These are phyloP conservation scores for Tuberolachnus salignus DNA, from an alignment of 2,888 invertebrate species.

Conservation along the genomic window DNA sequence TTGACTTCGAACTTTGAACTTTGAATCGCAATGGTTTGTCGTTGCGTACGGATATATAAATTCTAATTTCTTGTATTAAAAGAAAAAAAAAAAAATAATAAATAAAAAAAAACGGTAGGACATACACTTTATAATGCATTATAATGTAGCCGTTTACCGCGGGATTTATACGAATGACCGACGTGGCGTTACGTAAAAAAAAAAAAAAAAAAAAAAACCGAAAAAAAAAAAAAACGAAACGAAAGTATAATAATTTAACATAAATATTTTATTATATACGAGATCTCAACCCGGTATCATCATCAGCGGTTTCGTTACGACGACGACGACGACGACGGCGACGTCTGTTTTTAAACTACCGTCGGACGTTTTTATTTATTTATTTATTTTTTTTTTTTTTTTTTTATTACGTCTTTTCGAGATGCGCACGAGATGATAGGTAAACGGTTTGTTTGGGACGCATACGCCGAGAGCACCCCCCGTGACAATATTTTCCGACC, in stretches of 20 bases:
- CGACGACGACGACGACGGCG: not conserved
- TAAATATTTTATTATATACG: not conserved
- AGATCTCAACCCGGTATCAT: no score
- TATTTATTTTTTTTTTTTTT: not conserved
- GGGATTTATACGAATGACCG: not conserved
- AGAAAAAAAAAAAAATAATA: no score
- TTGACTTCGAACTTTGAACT: no score
- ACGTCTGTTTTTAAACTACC: constrained; percentile 15
- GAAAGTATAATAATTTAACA: not conserved
- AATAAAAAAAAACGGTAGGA: no score
- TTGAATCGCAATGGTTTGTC: no score
- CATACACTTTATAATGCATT: no score
- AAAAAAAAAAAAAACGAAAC: not conserved
- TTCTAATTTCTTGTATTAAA: no score
- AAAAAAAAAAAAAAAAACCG: no score
- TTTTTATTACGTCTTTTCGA: constrained; percentile 4
- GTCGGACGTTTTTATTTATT: no score
- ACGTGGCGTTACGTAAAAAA: not conserved
- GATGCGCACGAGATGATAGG: constrained; percentile 23
- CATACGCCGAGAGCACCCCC: constrained; percentile 2
- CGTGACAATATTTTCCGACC: constrained; percentile 6
- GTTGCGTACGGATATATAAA: no score
- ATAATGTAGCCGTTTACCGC: no score
- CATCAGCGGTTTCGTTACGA: constrained; percentile 5
- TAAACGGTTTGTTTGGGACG: constrained; percentile 16